Conservation (phyloP, 2,888 invertebrate genomes). For the Chromoteleia sp. region DNA sequence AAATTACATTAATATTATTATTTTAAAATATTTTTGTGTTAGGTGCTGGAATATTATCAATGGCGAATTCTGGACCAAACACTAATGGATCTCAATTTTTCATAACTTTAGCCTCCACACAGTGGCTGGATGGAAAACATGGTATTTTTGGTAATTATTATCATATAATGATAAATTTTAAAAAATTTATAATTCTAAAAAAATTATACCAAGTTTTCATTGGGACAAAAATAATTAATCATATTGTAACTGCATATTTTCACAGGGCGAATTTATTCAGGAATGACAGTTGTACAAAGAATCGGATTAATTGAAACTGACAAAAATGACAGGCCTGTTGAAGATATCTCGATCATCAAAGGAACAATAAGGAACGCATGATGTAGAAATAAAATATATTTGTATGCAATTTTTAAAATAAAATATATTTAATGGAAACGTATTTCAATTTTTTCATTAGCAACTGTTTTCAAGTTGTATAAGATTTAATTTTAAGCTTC, state of each 20-base stretch:
- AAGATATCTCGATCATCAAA: conserved; percentile 92
- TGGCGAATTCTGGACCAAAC: conserved; percentile 99
- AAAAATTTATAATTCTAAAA: neutral
- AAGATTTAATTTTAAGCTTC: no score
- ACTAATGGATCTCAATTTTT: conserved; percentile 99
- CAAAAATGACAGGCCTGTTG: conserved; percentile 95
- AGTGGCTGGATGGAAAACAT: conserved; percentile 99
- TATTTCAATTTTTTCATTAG: no score
- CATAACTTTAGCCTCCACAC: conserved; percentile 97
- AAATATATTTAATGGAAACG: neutral
- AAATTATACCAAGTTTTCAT: neutral
- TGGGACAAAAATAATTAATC: conserved; percentile 1
- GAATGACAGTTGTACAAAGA: conserved; percentile 96
- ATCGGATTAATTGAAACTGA: conserved; percentile 98
- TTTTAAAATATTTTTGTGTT: conserved; percentile 2
- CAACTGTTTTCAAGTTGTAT: no score
- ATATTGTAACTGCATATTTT: conserved; percentile 33
- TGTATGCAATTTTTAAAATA: no score
- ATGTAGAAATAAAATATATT: conserved; percentile 12
- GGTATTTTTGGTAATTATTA: conserved; percentile 92
- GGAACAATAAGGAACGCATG: conserved; percentile 85
- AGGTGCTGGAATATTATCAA: conserved; percentile 92
- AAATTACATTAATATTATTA: neutral
- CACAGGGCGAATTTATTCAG: conserved; percentile 90
- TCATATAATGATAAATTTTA: neutral